phyloP scores from a whole-genome alignment of 2,113 vertebrate genomes.

The Herpailurus yagouaroundi region DNA sequence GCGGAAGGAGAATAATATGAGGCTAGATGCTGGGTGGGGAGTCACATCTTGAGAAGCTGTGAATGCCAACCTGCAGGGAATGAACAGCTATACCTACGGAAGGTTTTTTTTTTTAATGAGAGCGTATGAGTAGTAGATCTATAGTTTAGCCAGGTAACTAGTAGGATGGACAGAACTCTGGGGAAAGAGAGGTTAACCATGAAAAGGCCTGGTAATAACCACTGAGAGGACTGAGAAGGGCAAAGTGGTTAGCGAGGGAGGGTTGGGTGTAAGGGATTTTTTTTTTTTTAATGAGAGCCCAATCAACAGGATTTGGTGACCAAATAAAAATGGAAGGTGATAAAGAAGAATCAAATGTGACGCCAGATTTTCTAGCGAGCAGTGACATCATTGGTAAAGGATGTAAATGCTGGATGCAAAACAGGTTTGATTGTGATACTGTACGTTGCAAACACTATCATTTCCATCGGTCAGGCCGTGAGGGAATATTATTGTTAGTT shows the following conservation, averaged over 20 bases:
- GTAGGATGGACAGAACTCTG: not conserved
- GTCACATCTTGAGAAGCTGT: not conserved
- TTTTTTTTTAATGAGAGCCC: not conserved
- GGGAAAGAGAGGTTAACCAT: not conserved
- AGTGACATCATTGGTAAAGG: not conserved
- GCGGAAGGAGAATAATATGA: not conserved
- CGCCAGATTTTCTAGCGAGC: not conserved
- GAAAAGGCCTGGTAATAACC: not conserved
- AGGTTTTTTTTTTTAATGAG: not conserved
- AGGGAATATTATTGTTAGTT: not conserved
- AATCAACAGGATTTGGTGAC: not conserved
- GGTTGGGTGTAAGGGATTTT: not conserved
- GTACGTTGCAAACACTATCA: not conserved
- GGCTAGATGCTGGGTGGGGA: no score
- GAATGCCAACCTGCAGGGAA: not conserved
- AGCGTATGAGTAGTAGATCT: not conserved
- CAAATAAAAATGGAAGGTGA: not conserved
- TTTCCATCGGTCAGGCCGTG: not conserved
- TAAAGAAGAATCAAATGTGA: not conserved
- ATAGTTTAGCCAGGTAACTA: constrained; percentile 1
- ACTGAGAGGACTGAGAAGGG: not conserved
- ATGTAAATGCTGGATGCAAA: not conserved
- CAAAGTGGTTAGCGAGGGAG: not conserved
- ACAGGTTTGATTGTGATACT: not conserved
- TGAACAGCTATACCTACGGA: not conserved